Conservation (phyloP, 2,888 invertebrate species). For the Anaspis maculata region DNA sequence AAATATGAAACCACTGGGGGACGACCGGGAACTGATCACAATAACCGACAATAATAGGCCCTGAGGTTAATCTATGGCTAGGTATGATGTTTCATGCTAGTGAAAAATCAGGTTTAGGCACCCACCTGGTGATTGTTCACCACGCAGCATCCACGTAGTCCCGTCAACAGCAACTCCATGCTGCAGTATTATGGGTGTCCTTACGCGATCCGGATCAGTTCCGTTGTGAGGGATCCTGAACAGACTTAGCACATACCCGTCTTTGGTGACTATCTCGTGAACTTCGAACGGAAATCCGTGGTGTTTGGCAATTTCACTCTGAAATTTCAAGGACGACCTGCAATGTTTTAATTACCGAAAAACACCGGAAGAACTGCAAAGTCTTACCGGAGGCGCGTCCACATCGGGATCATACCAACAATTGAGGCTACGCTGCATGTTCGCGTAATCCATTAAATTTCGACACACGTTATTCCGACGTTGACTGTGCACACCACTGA, state of each 20-base stretch:
- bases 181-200: conserved; percentile 20
- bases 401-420: conserved; percentile 27
- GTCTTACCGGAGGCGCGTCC: conserved; percentile 29
- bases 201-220: conserved; percentile 3
- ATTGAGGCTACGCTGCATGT: conserved; percentile 14
- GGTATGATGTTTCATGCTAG: too few relatives aligned
- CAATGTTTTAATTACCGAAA: conserved; percentile 1
- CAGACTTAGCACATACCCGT: conserved; percentile 66
- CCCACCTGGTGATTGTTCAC: conserved; percentile 13
- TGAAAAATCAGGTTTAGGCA: too few relatives aligned
- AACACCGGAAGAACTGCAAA: not conserved
- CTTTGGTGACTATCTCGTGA: conserved; percentile 60
- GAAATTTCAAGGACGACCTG: conserved; percentile 9
- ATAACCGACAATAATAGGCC: too few relatives aligned
- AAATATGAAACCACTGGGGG: too few relatives aligned
- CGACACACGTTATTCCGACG: conserved; percentile 12
- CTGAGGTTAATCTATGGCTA: too few relatives aligned
- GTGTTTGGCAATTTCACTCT: conserved; percentile 42
- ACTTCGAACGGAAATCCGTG: conserved; percentile 59
- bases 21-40: too few relatives aligned
- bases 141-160: conserved; percentile 20
- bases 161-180: conserved; percentile 20
- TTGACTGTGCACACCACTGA: too few relatives aligned
- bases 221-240: conserved; percentile 17
- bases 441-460: conserved; percentile 15